These are phyloP conservation scores for Ceratina australensis DNA, from an alignment of 1,140 invertebrate species.

Conservation along the genomic window DNA sequence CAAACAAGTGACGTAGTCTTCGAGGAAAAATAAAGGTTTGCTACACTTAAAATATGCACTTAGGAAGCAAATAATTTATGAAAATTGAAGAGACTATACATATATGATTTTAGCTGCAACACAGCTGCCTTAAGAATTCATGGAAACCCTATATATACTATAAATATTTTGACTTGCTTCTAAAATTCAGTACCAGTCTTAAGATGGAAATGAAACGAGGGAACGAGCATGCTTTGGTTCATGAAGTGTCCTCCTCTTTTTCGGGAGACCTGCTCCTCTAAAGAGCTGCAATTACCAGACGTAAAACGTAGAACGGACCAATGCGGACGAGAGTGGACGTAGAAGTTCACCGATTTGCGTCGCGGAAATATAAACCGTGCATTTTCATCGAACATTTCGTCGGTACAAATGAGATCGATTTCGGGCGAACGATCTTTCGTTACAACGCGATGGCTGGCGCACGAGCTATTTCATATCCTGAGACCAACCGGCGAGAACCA, in stretches of 20 bases:
- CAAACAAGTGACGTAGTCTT: background rate
- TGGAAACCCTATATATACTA: too few species aligned
- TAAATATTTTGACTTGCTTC: too few species aligned
- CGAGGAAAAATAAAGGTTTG: background rate
- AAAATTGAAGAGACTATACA: too few species aligned
- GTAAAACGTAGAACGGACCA: background rate
- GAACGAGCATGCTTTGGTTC: background rate
- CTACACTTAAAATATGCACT: slow-evolving; percentile 7
- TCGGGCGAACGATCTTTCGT: slow-evolving; percentile 36
- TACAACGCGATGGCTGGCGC: slow-evolving; percentile 2
- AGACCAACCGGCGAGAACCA: background rate
- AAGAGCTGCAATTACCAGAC: background rate
- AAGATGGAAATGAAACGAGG: too few species aligned
- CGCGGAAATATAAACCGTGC: background rate
- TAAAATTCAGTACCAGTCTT: too few species aligned
- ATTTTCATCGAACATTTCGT: slow-evolving; percentile 19
- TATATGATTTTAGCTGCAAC: too few species aligned
- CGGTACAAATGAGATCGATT: slow-evolving; percentile 46
- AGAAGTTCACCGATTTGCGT: slow-evolving; percentile 23
- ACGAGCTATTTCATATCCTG: slow-evolving; percentile 5
- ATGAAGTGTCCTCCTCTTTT: background rate
- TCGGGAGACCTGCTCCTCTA: background rate
- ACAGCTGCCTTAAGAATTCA: background rate
- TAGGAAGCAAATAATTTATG: background rate
- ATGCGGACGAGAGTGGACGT: background rate